phyloP scores from a whole-genome alignment of 2,113 vertebrate species.

The Tor tambroides region DNA sequence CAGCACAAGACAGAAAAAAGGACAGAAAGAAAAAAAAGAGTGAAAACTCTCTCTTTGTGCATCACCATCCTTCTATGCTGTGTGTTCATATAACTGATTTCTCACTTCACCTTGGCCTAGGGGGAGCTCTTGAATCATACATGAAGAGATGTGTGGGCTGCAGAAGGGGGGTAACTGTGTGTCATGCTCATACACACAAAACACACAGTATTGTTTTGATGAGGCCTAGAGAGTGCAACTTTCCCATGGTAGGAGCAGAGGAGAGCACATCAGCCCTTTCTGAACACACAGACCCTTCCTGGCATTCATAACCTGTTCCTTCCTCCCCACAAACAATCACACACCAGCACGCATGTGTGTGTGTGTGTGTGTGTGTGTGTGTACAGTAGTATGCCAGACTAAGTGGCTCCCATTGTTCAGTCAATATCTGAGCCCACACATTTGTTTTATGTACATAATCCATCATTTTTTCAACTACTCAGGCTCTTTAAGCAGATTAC shows the following conservation, averaged over 20 bases:
- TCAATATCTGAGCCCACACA: conserved; percentile 49
- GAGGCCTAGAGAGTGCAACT: conserved; percentile 57
- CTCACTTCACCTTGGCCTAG: conserved; percentile 54
- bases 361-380: conserved; percentile 13
- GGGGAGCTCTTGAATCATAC: conserved; percentile 73
- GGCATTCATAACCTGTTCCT: conserved; percentile 79
- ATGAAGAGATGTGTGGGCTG: conserved; percentile 47
- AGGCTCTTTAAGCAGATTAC: neutral
- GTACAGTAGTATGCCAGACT: conserved; percentile 40
- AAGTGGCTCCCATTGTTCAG: conserved; percentile 53
- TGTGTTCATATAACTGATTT: neutral
- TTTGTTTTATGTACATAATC: conserved; percentile 44
- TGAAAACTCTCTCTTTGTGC: neutral
- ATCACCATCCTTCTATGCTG: neutral
- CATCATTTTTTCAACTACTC: conserved; percentile 27
- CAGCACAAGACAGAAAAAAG: neutral
- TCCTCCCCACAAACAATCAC: conserved; percentile 66
- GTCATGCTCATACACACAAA: conserved; percentile 48
- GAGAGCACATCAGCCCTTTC: conserved; percentile 50
- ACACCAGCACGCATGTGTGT: no score
- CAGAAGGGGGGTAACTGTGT: conserved; percentile 36
- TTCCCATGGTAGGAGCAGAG: conserved; percentile 71
- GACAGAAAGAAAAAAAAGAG: neutral
- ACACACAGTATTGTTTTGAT: conserved; percentile 66
- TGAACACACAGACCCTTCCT: conserved; percentile 71